phyloP scores from a whole-genome alignment of 2,113 vertebrate species.

The Corythornis vintsioides region DNA sequence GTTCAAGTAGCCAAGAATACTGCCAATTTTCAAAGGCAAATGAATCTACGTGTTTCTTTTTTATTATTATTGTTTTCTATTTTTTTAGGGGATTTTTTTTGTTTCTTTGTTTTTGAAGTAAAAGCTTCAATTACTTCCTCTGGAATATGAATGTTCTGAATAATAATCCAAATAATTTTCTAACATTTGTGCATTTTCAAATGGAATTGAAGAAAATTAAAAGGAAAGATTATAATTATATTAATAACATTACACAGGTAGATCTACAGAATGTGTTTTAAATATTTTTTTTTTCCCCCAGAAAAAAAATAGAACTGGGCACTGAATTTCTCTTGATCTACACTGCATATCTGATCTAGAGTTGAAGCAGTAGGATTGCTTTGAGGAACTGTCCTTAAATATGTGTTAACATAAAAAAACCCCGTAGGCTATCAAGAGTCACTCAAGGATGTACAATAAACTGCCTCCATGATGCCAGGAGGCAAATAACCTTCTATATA shows the following conservation, averaged over 20 bases:
- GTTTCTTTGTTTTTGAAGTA: not conserved
- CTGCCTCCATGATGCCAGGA: not conserved
- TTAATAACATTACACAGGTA: not conserved
- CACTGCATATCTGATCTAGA: not conserved
- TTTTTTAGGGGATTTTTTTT: not conserved
- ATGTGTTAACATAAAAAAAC: not conserved
- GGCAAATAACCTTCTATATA: not conserved
- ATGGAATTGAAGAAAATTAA: not conserved
- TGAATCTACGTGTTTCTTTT: not conserved
- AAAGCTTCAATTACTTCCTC: constrained; percentile 3
- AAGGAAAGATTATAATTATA: not conserved
- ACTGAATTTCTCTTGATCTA: not conserved
- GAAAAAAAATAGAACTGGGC: not conserved
- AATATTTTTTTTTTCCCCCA: too few species aligned
- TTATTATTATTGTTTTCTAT: not conserved
- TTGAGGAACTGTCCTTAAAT: not conserved
- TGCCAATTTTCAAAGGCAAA: constrained; percentile 8
- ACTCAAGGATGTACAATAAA: not conserved
- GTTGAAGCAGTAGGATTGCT: not conserved
- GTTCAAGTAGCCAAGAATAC: not conserved
- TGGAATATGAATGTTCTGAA: not conserved
- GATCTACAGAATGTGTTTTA: not conserved
- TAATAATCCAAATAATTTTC: not conserved
- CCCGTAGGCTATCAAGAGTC: not conserved
- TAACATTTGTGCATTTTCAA: not conserved